These are phyloP conservation scores for Chascanopsetta lugubris DNA, from an alignment of 2,113 vertebrate species.

Conservation along the genomic window DNA sequence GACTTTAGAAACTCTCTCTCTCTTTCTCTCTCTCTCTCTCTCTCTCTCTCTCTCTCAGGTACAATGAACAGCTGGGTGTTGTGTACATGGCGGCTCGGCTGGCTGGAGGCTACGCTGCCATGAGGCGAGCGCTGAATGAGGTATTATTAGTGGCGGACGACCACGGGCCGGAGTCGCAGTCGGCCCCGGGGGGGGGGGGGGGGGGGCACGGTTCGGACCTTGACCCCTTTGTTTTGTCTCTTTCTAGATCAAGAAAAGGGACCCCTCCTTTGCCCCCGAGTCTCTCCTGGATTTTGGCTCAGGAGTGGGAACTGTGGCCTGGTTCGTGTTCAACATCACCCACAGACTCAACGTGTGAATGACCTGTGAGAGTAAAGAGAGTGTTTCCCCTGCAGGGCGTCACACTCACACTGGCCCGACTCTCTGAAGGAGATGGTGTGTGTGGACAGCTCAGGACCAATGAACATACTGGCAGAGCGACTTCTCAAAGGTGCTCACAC, in stretches of 20 bases:
- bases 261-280: slow-evolving; percentile 81
- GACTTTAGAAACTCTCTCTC: too few species aligned
- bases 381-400: slow-evolving; percentile 79
- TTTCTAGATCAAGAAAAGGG: slow-evolving; percentile 83
- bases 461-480: slow-evolving; percentile 86
- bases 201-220: too few species aligned
- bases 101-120: slow-evolving; percentile 86
- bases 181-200: too few species aligned
- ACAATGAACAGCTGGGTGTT: slow-evolving; percentile 79
- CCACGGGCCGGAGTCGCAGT: too few species aligned
- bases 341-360: not conserved
- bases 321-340: slow-evolving; percentile 74
- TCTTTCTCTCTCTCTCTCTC: too few species aligned
- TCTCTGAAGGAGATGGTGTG: slow-evolving; percentile 86
- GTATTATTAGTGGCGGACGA: too few species aligned
- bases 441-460: slow-evolving; percentile 85
- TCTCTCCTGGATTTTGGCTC: slow-evolving; percentile 91
- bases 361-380: not conserved
- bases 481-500: slow-evolving; percentile 78
- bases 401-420: slow-evolving; percentile 83
- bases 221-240: too few species aligned
- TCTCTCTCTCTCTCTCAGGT: slow-evolving; percentile 73
- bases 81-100: slow-evolving; percentile 87
- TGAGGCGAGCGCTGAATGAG: slow-evolving; percentile 86
- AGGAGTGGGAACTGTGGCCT: slow-evolving; percentile 84